Evolutionary conservation across 2,797 vertebrate species (phyloP).

Genomic region (Sorex maritimensis): DNA sequence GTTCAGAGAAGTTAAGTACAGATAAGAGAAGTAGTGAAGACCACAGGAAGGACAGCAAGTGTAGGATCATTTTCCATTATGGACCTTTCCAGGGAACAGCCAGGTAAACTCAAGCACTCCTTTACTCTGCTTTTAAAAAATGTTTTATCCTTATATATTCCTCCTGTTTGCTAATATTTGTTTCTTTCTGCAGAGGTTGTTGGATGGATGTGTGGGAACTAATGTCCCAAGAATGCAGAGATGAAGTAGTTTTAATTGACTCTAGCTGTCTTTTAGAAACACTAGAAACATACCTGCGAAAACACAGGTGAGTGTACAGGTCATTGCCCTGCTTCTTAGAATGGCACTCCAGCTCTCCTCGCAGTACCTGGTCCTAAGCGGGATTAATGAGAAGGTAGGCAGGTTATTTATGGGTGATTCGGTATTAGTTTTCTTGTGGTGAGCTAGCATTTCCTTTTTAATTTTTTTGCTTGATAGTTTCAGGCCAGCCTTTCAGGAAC

Average conservation of each 20-base stretch:
- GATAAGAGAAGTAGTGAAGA: slow-evolving; percentile 91
- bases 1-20: slow-evolving; percentile 91
- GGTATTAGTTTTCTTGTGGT: slow-evolving; percentile 33
- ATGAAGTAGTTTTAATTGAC: slow-evolving; percentile 98
- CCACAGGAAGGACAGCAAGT: slow-evolving; percentile 91
- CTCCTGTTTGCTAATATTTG: slow-evolving; percentile 17
- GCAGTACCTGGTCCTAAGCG: not conserved
- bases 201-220: slow-evolving; percentile 99
- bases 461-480: slow-evolving; percentile 53
- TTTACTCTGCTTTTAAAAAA: slow-evolving; percentile 74
- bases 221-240: slow-evolving; percentile 99
- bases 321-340: not conserved
- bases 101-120: slow-evolving; percentile 89
- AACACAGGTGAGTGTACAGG: slow-evolving; percentile 94
- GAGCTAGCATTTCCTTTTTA: slow-evolving; percentile 40
- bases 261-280: slow-evolving; percentile 97
- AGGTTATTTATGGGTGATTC: slow-evolving; percentile 2
- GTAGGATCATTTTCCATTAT: slow-evolving; percentile 91
- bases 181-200: slow-evolving; percentile 93
- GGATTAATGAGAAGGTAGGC: slow-evolving; percentile 15
- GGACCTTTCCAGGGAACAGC: slow-evolving; percentile 90
- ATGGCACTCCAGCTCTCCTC: not conserved
- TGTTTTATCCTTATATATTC: slow-evolving; percentile 9
- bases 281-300: slow-evolving; percentile 97
- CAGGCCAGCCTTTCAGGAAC: slow-evolving; percentile 33